Percentiles rank a stretch among this genome's conserved stretches.
Conservation (phyloP, 2,888 invertebrate species). For the Alcis repandata region DNA sequence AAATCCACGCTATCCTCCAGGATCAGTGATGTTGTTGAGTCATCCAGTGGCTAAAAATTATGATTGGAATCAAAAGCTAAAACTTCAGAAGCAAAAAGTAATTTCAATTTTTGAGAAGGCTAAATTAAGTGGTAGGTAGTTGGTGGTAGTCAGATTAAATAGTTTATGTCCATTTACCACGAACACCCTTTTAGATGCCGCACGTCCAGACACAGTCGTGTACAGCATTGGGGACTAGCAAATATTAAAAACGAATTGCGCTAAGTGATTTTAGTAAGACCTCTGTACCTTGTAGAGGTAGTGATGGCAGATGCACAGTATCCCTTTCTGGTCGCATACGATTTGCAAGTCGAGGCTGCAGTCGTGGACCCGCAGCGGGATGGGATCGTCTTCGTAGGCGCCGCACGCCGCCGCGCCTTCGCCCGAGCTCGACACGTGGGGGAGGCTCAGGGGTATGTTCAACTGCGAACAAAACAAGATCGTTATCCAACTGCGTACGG, state of each 20-base stretch:
- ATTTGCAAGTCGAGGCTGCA: slow-evolving; percentile 93
- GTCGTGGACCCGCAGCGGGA: slow-evolving; percentile 93
- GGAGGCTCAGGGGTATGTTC: slow-evolving; percentile 94
- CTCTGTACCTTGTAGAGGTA: slow-evolving; percentile 90
- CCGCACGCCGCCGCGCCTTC: slow-evolving; percentile 86
- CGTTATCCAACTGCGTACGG: no score
- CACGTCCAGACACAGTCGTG: no score
- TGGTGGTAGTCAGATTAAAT: no score
- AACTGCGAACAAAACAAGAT: slow-evolving; percentile 83
- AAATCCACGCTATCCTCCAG: slow-evolving; percentile 85
- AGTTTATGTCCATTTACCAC: no score
- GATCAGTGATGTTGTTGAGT: slow-evolving; percentile 83
- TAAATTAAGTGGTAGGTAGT: no score
- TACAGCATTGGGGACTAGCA: no score
- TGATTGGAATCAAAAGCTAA: no score
- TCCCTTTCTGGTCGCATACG: slow-evolving; percentile 90
- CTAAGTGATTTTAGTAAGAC: background rate
- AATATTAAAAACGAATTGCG: background rate
- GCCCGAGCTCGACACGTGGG: slow-evolving; percentile 87
- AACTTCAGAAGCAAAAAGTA: no score
- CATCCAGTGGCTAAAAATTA: slow-evolving; percentile 84
- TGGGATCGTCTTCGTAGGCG: slow-evolving; percentile 93
- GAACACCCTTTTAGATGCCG: no score
- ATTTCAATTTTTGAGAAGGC: no score
- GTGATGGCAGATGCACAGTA: slow-evolving; percentile 91